Base-by-base conservation (phyloP, 1,140 invertebrate species). In the Caenorhabditis remanei region DNA sequence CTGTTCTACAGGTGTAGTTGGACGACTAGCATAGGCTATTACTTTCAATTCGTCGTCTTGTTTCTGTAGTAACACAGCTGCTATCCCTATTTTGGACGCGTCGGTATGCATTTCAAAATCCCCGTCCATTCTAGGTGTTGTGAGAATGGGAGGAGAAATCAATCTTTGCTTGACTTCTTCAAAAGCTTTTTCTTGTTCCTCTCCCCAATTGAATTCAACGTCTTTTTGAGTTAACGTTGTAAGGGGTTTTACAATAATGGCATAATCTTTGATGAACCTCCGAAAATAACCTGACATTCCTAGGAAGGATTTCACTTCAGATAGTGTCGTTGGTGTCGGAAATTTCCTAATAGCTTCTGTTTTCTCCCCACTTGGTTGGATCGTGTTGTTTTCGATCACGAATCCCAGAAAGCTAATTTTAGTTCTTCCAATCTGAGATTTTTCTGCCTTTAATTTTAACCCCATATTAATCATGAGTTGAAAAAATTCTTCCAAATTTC, bases 371-470 rank as follows among this genome's bases (percentile, higher is more conserved):
- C n/a, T 56, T 56, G 55, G 55, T 4, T 7, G 13, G 16, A 56
- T 56, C 4, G 55, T 56, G 16, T 56, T 56, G 16, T 56, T 56
- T 56, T 56, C 55, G 4, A 56, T 56, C 4, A 56, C 16, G 16
- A 56, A 56, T 19, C 55, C 55, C 8, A 82, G 75, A 82, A 8
- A 82, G 9, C 43, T 82, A 43, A 82, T 50, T 82, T 82, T 21
- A 4, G 13, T 48, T 50, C 41, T 48, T 82, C 75, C 75, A n/a
- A 82, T 46, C 21, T 43, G 21, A 21, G 41, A 82, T 48, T 82
- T 82, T 48, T 82, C 75, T 11, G 43, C 32, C 48, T 48, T 43
- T 11, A 50, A 16, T 82, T 48, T 82, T 9, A 82, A n/a, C 9
- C 75, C 75, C n/a, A 43, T 46, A 9, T 82, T 48, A 9, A 46